Base-by-base conservation (phyloP, 2,797 vertebrate genomes). In the Dallia pectoralis region DNA sequence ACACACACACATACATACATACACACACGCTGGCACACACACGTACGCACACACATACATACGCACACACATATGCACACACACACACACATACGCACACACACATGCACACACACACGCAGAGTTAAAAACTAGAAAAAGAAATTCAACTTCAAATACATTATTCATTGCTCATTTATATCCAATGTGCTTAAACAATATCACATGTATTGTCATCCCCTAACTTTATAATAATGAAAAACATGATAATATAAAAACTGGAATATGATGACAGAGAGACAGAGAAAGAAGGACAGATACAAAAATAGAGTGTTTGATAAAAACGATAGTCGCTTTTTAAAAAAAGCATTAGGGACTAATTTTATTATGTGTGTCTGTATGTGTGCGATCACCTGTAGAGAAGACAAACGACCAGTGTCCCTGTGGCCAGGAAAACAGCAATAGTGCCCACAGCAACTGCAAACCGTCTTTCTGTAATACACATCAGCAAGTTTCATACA, bases 391-490 rank as follows among this genome's bases (percentile, higher is more conserved):
- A 88, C 82, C 85, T 86, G 80, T 85, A 86, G 0, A 82, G 72
- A 27, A 82, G 63, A 16, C 74, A 51, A 9, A 81, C 40, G 48
- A 62, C 44, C n/a, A 82, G 32, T 29, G 71, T 80, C 49, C 77
- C 80, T 3, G 49, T 32, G 14, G 72, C 72, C 14, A 87, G 44
- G 59, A 84, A 30, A 49, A 77, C 74, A 27, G 77, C 75, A 59
- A 85, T 80, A 44, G 85, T 72, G 15, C 75, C 79, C 62, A 76
- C 48, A 47, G 82, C 79, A 73, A 85, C 79, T 1, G 69, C 74
- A 36, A 81, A 68, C 29, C 51, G 82, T 33, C 72, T 53, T 30
- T 86, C 85, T 87, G 81, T 56, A 79, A 77, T n/a, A 79, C 12
- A 71, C 47, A 47, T 19, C 22, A 3, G 33, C 16, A 7, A 27